Evolutionary conservation across 2,797 vertebrate genomes (phyloP), one percentile per base, ranked within the genome.

Genomic region (Poecilia wingei): DNA sequence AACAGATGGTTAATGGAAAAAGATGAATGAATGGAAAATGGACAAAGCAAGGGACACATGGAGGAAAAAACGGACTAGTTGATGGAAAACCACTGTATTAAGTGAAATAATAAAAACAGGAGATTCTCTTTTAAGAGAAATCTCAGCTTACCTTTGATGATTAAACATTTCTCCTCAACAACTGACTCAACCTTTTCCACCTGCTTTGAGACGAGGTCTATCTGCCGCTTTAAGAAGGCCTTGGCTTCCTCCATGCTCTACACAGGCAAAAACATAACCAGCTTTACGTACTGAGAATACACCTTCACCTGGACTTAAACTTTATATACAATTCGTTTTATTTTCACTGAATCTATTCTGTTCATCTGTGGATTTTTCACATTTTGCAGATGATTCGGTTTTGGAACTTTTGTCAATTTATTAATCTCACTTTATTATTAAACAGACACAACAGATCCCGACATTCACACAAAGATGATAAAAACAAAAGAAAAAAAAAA

Each of bases 201-300:
- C 57, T 59, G 57, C 57, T 59, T 59, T 59, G 57, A 31, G 28
- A 59, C 28, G 28, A 59, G 57, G 1, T 59, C n/a, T 2, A 31
- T 59, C n/a, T 59, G 57, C 28, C 57, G 57, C 28, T 59, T 59
- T 59, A 59, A 59, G 57, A 59, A 59, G n/a, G 57, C 57, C 57
- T 59, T 59, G 12, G 57, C 57, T 16, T 59, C 57, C 57, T 59
- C 13, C 13, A 16, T 16, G 6, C 28, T 59, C 57, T 59, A 31
- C 57, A 59, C 13, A 33, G 57, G 57, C 28, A 31, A 59, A 59
- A 31, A 31, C 57, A 59, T 59, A 31, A 28, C 57, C 16, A 59
- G 57, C 57, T 59, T 31, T 59, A 31, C 1, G 5, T 31, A 6
- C 12, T 33, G 28, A 14, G 57, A 59, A 16, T 59, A 59, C 57